A percentile compares a stretch with the other conserved stretches of the same genome.
These are phyloP conservation scores for Chondrosia reniformis DNA, from an alignment of 37 sponge, comb jelly and placozoan genomes.

Conservation along the genomic window DNA sequence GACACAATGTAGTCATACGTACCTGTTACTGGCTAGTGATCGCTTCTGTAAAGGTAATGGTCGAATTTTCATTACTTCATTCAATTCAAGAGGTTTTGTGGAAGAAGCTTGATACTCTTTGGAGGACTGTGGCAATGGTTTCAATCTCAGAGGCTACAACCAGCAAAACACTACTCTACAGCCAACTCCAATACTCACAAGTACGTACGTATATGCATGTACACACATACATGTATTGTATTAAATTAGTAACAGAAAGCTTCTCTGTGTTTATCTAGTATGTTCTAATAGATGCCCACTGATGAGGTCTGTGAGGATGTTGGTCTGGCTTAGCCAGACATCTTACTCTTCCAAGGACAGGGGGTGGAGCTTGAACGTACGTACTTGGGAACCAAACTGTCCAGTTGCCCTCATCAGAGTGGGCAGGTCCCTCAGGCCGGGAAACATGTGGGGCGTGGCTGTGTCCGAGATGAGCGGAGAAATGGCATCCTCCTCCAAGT, in stretches of 20 bases:
- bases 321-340: too few relatives aligned
- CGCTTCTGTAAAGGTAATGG: constrained; percentile 60
- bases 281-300: too few relatives aligned
- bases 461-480: constrained; percentile 2
- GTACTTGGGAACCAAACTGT: constrained; percentile 39
- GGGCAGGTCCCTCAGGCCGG: constrained; percentile 46
- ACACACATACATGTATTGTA: background rate
- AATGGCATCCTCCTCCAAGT: background rate
- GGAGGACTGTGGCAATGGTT: background rate
- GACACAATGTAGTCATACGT: constrained; percentile 2
- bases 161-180: background rate
- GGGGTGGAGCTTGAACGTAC: background rate
- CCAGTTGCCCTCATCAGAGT: constrained; percentile 38
- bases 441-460: constrained; percentile 25
- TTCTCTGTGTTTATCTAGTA: too few relatives aligned
- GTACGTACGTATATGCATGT: constrained; percentile 16
- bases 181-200: background rate
- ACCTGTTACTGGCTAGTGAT: background rate
- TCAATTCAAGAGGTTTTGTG: constrained; percentile 34
- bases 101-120: background rate
- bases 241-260: too few relatives aligned
- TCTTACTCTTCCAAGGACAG: too few relatives aligned
- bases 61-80: constrained; percentile 60
- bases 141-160: background rate
- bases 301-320: too few relatives aligned